Evolutionary conservation across 1,140 invertebrate species (phyloP).

Genomic region (Pogonognathellus flavescens): DNA sequence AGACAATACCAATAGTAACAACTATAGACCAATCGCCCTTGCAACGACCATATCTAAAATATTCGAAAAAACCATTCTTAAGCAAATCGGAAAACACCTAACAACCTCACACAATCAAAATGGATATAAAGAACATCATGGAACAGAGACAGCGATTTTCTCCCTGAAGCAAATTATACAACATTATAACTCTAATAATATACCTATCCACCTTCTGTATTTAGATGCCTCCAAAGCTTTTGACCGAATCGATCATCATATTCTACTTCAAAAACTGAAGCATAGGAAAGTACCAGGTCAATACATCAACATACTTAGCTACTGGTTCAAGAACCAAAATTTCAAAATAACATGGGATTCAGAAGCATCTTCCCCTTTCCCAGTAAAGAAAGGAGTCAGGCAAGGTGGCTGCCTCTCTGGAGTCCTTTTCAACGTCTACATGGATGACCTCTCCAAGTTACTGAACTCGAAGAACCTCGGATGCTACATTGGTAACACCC

Average conservation of each 20-base stretch:
- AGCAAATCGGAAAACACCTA: too few relatives aligned
- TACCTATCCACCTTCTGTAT: neutral
- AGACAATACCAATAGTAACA: too few relatives aligned
- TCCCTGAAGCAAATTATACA: neutral
- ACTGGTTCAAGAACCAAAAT: neutral
- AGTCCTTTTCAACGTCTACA: too few relatives aligned
- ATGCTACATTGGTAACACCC: too few relatives aligned
- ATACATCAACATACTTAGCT: neutral
- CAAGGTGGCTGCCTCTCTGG: too few relatives aligned
- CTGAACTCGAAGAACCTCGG: too few relatives aligned
- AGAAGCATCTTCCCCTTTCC: neutral
- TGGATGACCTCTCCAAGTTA: too few relatives aligned
- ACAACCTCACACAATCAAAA: neutral
- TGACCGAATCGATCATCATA: neutral
- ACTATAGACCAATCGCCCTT: too few relatives aligned
- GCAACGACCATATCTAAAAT: too few relatives aligned
- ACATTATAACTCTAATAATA: neutral
- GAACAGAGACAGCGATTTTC: neutral
- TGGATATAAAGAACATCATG: neutral
- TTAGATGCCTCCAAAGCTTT: neutral
- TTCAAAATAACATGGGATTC: neutral
- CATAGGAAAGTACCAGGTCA: neutral
- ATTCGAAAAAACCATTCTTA: too few relatives aligned
- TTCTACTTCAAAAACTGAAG: neutral
- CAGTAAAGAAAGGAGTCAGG: neutral